Evolutionary conservation across 2,113 vertebrate genomes (phyloP).

Genomic region (Otolemur garnettii): DNA sequence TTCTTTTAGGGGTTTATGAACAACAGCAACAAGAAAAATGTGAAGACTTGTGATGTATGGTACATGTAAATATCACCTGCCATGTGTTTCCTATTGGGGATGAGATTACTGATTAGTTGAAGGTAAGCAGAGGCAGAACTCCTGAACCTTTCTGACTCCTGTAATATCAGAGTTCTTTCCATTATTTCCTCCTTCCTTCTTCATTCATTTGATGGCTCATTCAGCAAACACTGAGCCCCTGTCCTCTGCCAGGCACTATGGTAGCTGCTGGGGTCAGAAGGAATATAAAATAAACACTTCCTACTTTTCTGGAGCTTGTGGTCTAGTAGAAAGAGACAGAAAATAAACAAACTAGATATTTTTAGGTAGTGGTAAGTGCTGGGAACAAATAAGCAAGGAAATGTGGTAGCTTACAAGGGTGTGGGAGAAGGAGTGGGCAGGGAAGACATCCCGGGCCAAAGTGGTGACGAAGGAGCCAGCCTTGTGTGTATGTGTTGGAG

Average conservation of each 20-base stretch:
- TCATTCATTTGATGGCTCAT: neutral
- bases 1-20: neutral
- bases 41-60: neutral
- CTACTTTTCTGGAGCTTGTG: neutral
- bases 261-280: neutral
- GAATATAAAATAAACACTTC: neutral
- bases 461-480: neutral
- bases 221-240: neutral
- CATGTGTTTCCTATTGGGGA: neutral
- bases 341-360: neutral
- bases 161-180: neutral
- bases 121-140: neutral
- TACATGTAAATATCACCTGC: fast-evolving
- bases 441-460: neutral
- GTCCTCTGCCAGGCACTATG: neutral
- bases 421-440: neutral
- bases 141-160: neutral
- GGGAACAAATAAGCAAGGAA: neutral
- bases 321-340: constrained; percentile 16
- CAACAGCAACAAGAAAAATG: neutral
- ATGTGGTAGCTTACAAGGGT: neutral
- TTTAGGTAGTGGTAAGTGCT: neutral
- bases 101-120: neutral
- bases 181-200: neutral
- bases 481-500: neutral